Base-by-base conservation (phyloP, 1,140 invertebrate genomes). In the Trigoniulus corallinus region DNA sequence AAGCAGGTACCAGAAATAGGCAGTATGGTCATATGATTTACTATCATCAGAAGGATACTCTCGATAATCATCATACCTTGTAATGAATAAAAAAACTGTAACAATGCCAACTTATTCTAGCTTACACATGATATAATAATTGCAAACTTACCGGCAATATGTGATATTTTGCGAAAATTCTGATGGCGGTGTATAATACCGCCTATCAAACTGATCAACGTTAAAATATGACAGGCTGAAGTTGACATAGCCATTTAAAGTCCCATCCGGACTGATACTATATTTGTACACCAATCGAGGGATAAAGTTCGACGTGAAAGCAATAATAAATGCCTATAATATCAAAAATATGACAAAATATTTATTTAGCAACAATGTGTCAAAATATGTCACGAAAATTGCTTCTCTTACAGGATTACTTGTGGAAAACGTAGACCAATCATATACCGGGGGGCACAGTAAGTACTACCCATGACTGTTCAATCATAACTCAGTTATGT, bases 281-380 rank as follows among this genome's bases (percentile, higher is more conserved):
- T 76, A 67, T 44, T 64, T 59, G 67, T 97, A 98, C 7, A 96
- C 81, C 41, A 96, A 60, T 44, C 84, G 78, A 13, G 94, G 93
- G 54, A 98, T 88, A 67, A 97, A 93, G 60, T 97, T 91, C 0
- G 92, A 97, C 2, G 94, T 97, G 70, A 98, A 98, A 34, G 94
- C 94, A 62, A 99, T 98, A 47, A 98, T 93, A 60, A 96, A 91
- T 46, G 84, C 94, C 91, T 96, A 64, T 10, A 58, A 62, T 69
- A 70, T 44, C 4, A 24, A 24, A 44, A 44, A 44, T 7, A 7
- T 34, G 7, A 44, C 4, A 7, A 7, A 44, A 44, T 24, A 10
- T 7, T 24, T 7, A 24, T 44, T 34, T 7, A 34, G 15, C 15
- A 15, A 7, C 2, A 34, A 15, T 54, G 41, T 24, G 2, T 25